Conservation (phyloP, 2,113 vertebrate species). For the Trichomycterus rosablanca region DNA sequence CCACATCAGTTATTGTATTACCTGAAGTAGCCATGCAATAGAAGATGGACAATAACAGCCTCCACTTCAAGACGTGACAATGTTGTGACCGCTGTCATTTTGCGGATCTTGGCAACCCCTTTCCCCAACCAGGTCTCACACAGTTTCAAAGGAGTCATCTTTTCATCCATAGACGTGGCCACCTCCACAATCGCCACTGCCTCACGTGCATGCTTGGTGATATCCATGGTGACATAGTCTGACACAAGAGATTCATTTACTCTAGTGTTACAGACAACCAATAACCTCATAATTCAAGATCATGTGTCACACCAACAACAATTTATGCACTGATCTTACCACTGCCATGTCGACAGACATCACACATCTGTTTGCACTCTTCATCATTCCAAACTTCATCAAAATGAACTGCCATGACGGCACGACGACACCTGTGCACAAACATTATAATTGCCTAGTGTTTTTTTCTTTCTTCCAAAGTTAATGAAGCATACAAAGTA, state of each 20-base stretch:
- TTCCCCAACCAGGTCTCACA: conserved; percentile 87
- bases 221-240: conserved; percentile 73
- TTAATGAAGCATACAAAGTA: conserved; percentile 14
- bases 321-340: too few relatives aligned
- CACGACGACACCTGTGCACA: conserved; percentile 81
- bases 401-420: conserved; percentile 88
- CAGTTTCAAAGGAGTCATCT: conserved; percentile 88
- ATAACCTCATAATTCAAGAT: too few relatives aligned
- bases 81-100: conserved; percentile 67
- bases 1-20: conserved; percentile 53
- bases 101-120: conserved; percentile 78
- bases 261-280: too few relatives aligned
- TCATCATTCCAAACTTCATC: conserved; percentile 91
- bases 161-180: conserved; percentile 76
- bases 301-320: too few relatives aligned
- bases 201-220: conserved; percentile 75
- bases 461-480: too few relatives aligned
- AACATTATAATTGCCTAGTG: too few relatives aligned
- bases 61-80: conserved; percentile 77
- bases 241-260: not conserved
- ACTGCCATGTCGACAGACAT: conserved; percentile 74
- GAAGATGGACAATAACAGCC: conserved; percentile 73
- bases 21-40: conserved; percentile 86
- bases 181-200: conserved; percentile 80
- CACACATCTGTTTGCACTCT: conserved; percentile 87